Percentiles rank a stretch among this genome's conserved stretches.
Conservation (phyloP, 2,797 vertebrate species). For the Alca torda region DNA sequence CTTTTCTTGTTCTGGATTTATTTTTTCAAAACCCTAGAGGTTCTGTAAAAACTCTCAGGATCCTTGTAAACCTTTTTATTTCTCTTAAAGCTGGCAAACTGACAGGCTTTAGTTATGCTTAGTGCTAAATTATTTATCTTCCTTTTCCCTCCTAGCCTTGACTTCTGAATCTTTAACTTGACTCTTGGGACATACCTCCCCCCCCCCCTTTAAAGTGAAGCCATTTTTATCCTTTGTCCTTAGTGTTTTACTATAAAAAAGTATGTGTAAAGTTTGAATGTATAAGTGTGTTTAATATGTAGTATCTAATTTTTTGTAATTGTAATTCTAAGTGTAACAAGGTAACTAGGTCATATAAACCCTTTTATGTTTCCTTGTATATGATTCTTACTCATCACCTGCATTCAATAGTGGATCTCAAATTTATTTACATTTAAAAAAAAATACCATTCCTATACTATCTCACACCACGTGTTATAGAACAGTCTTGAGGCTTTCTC, state of each 20-base stretch:
- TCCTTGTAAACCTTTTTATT: slow-evolving; percentile 72
- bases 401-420: not conserved
- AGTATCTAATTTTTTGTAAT: not conserved
- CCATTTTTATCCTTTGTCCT: slow-evolving; percentile 59
- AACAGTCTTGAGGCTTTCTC: not conserved
- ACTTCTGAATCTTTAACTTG: slow-evolving; percentile 68
- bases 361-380: not conserved
- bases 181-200: slow-evolving; percentile 52
- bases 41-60: slow-evolving; percentile 70
- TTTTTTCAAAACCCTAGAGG: slow-evolving; percentile 68
- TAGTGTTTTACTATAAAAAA: slow-evolving; percentile 38
- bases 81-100: slow-evolving; percentile 71
- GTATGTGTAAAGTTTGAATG: not conserved
- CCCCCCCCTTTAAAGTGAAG: slow-evolving; percentile 32
- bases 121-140: slow-evolving; percentile 76
- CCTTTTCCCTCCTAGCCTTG: slow-evolving; percentile 49
- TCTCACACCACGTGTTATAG: not conserved
- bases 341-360: not conserved
- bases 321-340: not conserved
- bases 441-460: not conserved
- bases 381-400: not conserved
- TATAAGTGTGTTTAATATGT: not conserved
- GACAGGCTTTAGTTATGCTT: slow-evolving; percentile 73
- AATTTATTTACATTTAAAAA: not conserved
- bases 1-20: slow-evolving; percentile 55